Base-by-base conservation (phyloP, 2,797 vertebrate species). In the Argentina silus region DNA sequence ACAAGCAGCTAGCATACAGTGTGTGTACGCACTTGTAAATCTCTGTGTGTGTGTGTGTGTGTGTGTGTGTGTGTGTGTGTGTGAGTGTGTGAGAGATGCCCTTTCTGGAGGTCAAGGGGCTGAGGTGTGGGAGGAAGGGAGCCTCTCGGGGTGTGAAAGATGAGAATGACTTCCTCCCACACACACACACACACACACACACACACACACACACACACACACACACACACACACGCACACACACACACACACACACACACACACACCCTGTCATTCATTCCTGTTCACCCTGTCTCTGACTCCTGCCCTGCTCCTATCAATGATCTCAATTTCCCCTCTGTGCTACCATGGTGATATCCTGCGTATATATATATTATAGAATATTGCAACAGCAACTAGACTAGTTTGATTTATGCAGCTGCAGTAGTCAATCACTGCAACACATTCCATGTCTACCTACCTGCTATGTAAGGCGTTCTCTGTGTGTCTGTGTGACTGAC, bases 281-380 rank as follows among this genome's bases (percentile, higher is more conserved):
- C 9, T 57, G 7, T 19, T 21, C 55, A 57, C 55, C 19, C 27
- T 27, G 11, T 53, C 15, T 53, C 14, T 23, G 57, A 60, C 57
- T 1, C 21, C 19, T 60, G 11, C 27, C 12, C 85, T 87, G 86
- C 88, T 87, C 81, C 70, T 76, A 86, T 74, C 81, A 69, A 71
- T 87, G 85, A 89, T 78, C 77, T 89, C 88, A 89, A 86, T 21
- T 86, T 88, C 86, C 81, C 75, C 67, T n/a, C n/a, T n/a, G n/a
- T n/a, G n/a, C n/a, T n/a, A n/a, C n/a, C n/a, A n/a, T n/a, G n/a
- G n/a, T n/a, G n/a, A n/a, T n/a, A n/a, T n/a, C n/a, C n/a, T n/a
- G n/a, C n/a, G n/a, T n/a, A n/a, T n/a, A n/a, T n/a, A 36, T 59
- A 23, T 27, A 12, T 60, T 27, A 5, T 27, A 60, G 50, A n/a